These are phyloP conservation scores for Heteractis magnifica DNA, from an alignment of 92 coral and sea anemone species.

Conservation along the genomic window DNA sequence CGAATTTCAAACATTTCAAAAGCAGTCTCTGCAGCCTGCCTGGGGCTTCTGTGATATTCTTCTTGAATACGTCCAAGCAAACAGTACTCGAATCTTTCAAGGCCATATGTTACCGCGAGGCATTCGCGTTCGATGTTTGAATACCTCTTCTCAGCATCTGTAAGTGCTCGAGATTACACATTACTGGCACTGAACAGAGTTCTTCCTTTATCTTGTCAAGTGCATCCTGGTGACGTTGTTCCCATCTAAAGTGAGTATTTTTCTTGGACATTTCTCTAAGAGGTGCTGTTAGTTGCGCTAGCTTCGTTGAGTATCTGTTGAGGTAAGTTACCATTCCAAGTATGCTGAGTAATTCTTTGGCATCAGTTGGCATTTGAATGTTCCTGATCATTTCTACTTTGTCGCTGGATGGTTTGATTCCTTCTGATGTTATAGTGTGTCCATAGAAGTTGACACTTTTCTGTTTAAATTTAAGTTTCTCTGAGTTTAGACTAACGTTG, in stretches of 20 bases:
- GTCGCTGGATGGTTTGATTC: conserved; percentile 51
- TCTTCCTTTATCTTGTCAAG: conserved; percentile 49
- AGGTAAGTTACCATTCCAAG: conserved; percentile 59
- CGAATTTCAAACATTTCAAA: conserved; percentile 40
- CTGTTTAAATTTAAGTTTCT: conserved; percentile 58
- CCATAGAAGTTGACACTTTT: conserved; percentile 47
- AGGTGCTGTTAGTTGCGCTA: conserved; percentile 29
- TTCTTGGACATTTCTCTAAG: conserved; percentile 44
- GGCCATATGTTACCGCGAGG: conserved; percentile 35
- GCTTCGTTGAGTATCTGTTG: conserved; percentile 48
- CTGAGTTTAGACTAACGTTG: conserved; percentile 65
- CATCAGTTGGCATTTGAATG: conserved; percentile 50
- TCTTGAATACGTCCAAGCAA: conserved; percentile 35
- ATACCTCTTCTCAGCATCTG: background rate
- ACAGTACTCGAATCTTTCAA: conserved; percentile 41
- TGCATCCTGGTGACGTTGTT: conserved; percentile 47
- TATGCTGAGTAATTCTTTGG: conserved; percentile 45
- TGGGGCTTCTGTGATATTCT: conserved; percentile 28
- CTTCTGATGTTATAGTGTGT: conserved; percentile 42
- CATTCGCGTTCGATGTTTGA: conserved; percentile 41
- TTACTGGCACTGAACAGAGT: conserved; percentile 38
- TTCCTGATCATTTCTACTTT: conserved; percentile 54
- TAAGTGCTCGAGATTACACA: conserved; percentile 34
- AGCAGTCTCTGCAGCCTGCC: conserved; percentile 31
- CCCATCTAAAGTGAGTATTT: conserved; percentile 53